Evolutionary conservation across 2,888 invertebrate species (phyloP).

Genomic region (Zaprionus obscuricornis): DNA sequence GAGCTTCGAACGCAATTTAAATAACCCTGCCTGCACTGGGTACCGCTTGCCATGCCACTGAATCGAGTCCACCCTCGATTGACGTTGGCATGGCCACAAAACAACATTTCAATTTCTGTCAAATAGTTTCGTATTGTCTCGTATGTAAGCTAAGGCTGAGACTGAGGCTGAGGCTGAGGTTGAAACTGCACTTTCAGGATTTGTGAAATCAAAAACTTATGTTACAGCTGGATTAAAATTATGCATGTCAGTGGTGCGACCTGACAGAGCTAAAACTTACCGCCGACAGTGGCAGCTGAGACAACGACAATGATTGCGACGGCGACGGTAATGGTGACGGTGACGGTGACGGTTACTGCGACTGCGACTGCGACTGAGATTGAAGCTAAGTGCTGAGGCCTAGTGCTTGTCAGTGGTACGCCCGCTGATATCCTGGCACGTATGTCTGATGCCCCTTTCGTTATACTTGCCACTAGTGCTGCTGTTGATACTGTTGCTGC

Average conservation of each 20-base stretch:
- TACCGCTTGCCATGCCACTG: not conserved
- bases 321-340: not conserved
- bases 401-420: conserved; percentile 35
- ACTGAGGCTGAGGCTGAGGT: no score
- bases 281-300: conserved; percentile 22
- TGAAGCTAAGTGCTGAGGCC: conserved; percentile 29
- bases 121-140: conserved; percentile 68
- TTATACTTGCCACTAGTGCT: not conserved
- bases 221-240: conserved; percentile 82
- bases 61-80: conserved; percentile 50
- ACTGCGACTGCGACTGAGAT: conserved; percentile 1
- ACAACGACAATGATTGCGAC: conserved; percentile 9
- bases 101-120: conserved; percentile 75
- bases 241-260: conserved; percentile 75
- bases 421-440: conserved; percentile 16
- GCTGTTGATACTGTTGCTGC: conserved; percentile 31
- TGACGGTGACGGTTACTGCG: not conserved
- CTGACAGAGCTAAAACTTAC: conserved; percentile 8
- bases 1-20: conserved; percentile 57
- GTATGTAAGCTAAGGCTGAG: conserved; percentile 6
- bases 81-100: conserved; percentile 63
- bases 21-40: conserved; percentile 41
- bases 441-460: conserved; percentile 17
- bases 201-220: conserved; percentile 81
- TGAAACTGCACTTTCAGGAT: conserved; percentile 49